Evolutionary conservation across 2,888 invertebrate species (phyloP), one percentile per base, ranked within the genome.

Genomic region (Branchinecta sandiegonensis): DNA sequence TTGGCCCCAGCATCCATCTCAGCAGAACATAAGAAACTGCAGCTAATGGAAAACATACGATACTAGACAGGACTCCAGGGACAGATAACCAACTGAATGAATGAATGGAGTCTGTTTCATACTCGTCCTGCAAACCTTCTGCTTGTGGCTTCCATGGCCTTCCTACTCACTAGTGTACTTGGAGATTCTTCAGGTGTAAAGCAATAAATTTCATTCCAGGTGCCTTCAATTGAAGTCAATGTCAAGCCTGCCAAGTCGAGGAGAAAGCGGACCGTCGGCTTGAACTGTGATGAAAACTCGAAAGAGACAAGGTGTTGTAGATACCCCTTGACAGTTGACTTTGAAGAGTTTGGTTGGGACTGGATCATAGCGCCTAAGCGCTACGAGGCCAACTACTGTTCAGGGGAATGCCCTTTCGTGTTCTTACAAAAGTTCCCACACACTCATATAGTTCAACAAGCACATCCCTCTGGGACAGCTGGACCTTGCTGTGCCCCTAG

Each of bases 361-460:
- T 97, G 94, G 87, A 90, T 97, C 75, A 92, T 97, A 70, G 94
- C 94, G 0, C 97, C 97, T 0, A 92, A 91, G 75, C 83, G 86
- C 74, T 97, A 95, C 81, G 89, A 91, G 75, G 95, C 96, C 9
- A 92, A 93, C 80, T 94, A 94, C 80, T 97, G 97, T 80, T 86
- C 90, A 68, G 95, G 97, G 9, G 92, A 94, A 75, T 97, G 97
- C 78, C 88, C 89, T 0, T 88, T 87, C 79, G 86, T 90, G 67
- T 91, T 91, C 77, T 80, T 92, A 71, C 91, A 90, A 76, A 86
- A 87, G 75, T 88, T 89, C 76, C 87, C 90, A 1, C 91, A 94
- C 77, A 92, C 93, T 10, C 91, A 94, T 79, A 81, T 94, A 75
- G 86, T 89, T 70, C 88, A 90, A 74, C 83, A 94, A 75, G 87